Percentiles rank a stretch among this genome's conserved stretches.
Conservation (phyloP, 2,888 invertebrate genomes). For the Lycia hirtaria region DNA sequence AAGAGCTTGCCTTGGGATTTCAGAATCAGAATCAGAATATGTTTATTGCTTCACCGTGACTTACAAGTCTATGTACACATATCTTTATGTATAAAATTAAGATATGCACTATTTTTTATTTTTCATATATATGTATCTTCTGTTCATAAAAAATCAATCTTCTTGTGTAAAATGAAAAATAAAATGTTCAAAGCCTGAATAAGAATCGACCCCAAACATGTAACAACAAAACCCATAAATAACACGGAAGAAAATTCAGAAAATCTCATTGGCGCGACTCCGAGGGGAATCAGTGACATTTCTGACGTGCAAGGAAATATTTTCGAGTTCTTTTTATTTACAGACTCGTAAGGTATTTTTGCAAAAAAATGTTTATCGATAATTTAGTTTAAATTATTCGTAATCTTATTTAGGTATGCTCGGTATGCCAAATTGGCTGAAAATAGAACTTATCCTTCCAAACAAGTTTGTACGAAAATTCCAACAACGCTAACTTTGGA, state of each 20-base stretch:
- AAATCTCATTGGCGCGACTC: constrained; percentile 53
- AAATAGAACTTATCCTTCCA: neutral
- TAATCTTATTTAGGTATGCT: neutral
- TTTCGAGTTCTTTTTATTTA: constrained; percentile 35
- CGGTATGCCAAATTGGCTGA: neutral
- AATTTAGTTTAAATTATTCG: neutral
- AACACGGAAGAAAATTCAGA: constrained; percentile 52
- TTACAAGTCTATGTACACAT: no score
- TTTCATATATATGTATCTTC: neutral
- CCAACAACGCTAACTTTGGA: no score
- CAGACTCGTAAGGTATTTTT: neutral
- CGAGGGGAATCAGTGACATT: constrained; percentile 53
- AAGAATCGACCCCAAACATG: constrained; percentile 38
- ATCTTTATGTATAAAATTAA: no score
- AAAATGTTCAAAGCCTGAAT: constrained; percentile 34
- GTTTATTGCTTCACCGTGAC: no score
- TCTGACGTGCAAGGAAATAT: constrained; percentile 41
- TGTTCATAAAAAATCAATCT: constrained; percentile 30
- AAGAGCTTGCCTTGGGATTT: no score
- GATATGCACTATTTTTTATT: no score
- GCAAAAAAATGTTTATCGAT: neutral
- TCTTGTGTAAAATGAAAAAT: constrained; percentile 29
- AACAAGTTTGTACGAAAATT: no score
- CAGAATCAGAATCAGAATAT: no score
- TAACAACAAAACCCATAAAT: constrained; percentile 46